These are phyloP conservation scores for Bradypodion pumilum DNA, from an alignment of 2,797 vertebrate species.

Conservation along the genomic window DNA sequence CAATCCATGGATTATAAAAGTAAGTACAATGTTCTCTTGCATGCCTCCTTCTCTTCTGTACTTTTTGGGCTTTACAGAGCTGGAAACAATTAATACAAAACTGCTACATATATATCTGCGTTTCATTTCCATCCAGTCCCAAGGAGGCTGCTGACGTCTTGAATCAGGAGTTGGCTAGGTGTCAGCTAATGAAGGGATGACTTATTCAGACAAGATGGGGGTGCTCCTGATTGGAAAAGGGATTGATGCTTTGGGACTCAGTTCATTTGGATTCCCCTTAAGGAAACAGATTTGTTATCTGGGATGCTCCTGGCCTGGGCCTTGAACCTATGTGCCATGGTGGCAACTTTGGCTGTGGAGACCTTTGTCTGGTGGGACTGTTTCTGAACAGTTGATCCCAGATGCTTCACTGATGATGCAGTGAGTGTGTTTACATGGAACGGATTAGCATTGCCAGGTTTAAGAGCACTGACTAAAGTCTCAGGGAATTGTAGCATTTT, in stretches of 20 bases:
- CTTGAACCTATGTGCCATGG: neutral
- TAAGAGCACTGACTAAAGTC: too few relatives aligned
- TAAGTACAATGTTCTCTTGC: neutral
- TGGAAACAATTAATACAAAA: neutral
- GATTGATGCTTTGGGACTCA: neutral
- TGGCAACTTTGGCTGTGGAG: neutral
- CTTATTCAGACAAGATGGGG: slow-evolving; percentile 1
- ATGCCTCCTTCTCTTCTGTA: neutral
- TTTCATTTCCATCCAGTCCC: neutral
- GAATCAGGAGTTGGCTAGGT: neutral
- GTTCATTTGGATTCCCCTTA: neutral
- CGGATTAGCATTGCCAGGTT: too few relatives aligned
- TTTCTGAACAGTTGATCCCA: neutral
- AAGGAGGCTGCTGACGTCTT: neutral
- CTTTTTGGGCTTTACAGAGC: neutral
- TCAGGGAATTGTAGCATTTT: too few relatives aligned
- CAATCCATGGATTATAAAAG: neutral
- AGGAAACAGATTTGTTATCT: neutral
- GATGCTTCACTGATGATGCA: neutral
- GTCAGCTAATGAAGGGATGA: neutral
- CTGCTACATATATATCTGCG: neutral
- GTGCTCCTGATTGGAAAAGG: neutral
- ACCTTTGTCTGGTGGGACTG: neutral
- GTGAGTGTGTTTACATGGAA: too few relatives aligned
- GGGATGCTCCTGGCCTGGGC: neutral